phyloP scores from a whole-genome alignment of 2,888 invertebrate genomes.

The Chrysomela aeneicollis region DNA sequence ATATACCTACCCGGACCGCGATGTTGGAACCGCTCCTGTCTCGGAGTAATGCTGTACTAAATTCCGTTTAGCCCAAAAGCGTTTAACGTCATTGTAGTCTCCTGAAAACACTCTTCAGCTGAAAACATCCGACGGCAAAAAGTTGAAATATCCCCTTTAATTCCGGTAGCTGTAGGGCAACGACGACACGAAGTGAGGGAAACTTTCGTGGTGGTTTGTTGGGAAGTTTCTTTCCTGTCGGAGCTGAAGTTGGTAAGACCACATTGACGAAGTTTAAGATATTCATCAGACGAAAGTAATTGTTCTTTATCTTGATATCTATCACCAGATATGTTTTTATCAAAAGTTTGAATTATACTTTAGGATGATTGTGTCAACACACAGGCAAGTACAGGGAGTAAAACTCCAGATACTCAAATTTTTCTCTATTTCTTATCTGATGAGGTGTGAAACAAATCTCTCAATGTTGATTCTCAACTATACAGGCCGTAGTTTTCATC shows the following conservation, averaged over 20 bases:
- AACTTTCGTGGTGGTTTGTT: neutral
- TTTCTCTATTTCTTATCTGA: too few relatives aligned
- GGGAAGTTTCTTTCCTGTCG: neutral
- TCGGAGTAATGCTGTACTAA: slow-evolving; percentile 30
- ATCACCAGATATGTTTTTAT: too few relatives aligned
- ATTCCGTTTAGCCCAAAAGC: slow-evolving; percentile 36
- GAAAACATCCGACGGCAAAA: slow-evolving; percentile 36
- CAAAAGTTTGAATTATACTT: too few relatives aligned
- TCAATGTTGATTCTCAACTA: too few relatives aligned
- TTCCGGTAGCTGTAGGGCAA: slow-evolving; percentile 31
- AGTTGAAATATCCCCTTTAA: slow-evolving; percentile 38
- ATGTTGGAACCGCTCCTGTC: slow-evolving; percentile 4
- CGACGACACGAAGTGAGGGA: slow-evolving; percentile 21
- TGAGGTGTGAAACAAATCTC: too few relatives aligned
- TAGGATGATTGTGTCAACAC: too few relatives aligned
- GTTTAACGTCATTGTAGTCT: slow-evolving; percentile 36
- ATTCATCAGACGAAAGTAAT: neutral
- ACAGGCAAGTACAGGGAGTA: too few relatives aligned
- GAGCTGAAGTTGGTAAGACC: neutral
- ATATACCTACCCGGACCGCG: slow-evolving; percentile 15
- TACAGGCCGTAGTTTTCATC: too few relatives aligned
- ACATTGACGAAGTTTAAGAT: neutral
- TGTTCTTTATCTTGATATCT: too few relatives aligned
- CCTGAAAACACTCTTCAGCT: slow-evolving; percentile 31
- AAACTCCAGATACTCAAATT: too few relatives aligned